These are phyloP conservation scores for Ferrisia virgata DNA, from an alignment of 2,888 invertebrate genomes.

Conservation along the genomic window DNA sequence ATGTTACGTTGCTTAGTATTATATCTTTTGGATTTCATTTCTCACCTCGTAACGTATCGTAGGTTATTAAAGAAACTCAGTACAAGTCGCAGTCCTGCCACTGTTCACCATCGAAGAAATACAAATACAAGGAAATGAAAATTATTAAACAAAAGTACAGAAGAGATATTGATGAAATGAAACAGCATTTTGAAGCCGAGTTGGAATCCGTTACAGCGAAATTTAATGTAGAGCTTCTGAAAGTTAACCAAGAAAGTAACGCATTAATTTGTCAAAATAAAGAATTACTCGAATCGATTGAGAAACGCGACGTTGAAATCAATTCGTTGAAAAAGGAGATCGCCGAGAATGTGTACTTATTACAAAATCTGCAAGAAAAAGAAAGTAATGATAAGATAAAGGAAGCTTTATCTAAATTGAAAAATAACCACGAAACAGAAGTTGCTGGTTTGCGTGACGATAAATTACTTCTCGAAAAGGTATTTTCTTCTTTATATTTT, in stretches of 20 bases:
- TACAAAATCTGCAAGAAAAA: neutral
- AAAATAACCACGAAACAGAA: constrained; percentile 18
- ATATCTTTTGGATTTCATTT: neutral
- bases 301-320: neutral
- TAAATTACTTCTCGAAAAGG: constrained; percentile 13
- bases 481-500: neutral
- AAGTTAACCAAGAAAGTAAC: neutral
- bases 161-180: neutral
- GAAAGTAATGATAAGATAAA: constrained; percentile 18
- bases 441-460: neutral
- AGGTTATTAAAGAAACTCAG: constrained; percentile 21
- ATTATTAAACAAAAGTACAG: neutral
- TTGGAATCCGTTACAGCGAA: neutral
- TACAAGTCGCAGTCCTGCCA: neutral
- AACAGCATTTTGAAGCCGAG: neutral
- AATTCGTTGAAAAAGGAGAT: neutral
- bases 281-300: neutral
- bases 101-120: neutral
- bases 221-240: neutral
- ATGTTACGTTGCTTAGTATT: too few relatives aligned
- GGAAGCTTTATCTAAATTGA: constrained; percentile 34
- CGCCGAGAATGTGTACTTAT: neutral
- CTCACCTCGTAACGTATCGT: too few relatives aligned
- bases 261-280: neutral
- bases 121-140: neutral